Base-by-base conservation (phyloP, 2,113 vertebrate species). In the Lycaon pictus region DNA sequence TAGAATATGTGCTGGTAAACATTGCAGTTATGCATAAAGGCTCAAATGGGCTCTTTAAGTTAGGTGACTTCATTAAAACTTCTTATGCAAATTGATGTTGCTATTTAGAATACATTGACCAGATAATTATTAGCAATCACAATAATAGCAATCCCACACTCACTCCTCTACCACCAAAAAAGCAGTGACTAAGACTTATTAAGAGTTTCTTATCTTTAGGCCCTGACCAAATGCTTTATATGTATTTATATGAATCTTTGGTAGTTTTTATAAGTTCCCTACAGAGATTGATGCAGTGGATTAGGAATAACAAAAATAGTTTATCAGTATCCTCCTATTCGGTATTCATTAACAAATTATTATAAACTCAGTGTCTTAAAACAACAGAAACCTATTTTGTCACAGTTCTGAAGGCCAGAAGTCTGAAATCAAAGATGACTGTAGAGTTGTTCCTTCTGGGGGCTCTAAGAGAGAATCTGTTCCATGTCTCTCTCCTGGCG, bases 271-370 rank as follows among this genome's bases (percentile, higher is more conserved):
- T 15, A 62, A 37, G 1, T 69, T 37, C 1, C 35, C 27, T 67
- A 0, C 0, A 23, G 3, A 60, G 32, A 5, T 2, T 15, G 23
- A 32, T 27, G 2, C 11, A 29, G 23, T 10, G 27, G 23, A 16
- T 82, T 5, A 93, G 2, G 9, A 91, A 69, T 4, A 37, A 37
- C 2, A 82, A 20, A 71, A 80, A n/a, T 58, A 53, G 23, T 11
- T 0, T 3, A 4, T 16, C 37, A 19, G 7, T 37, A 48, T n/a
- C 11, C 32, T 81, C 43, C 43, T 43, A 43, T 43, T 43, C 43
- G 7, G 43, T 43, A 7, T 67, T 7, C 2, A 58, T 16, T 43
- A 84, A 53, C 4, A 82, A 92, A 86, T 74, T 6, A 53, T 32
- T 16, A 65, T 6, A 72, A 83, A 63, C 17, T 79, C 35, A 4